Conservation (phyloP, 2,113 vertebrate genomes). For the Pica pica region DNA sequence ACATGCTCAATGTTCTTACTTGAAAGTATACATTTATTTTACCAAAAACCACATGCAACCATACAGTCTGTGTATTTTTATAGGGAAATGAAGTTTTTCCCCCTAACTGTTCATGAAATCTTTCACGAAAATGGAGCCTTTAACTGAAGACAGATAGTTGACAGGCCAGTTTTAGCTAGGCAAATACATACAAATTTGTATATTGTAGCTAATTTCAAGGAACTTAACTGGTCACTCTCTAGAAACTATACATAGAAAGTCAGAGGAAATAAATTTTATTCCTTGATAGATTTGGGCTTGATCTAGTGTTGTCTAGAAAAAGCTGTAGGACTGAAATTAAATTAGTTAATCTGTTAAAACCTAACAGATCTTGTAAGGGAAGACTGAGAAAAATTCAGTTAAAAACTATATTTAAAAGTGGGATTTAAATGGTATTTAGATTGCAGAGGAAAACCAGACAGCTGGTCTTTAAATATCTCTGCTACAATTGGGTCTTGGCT, state of each 20-base stretch:
- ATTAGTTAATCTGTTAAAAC: not conserved
- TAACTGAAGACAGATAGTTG: not conserved
- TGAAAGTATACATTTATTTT: not conserved
- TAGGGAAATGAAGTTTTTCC: fast-evolving
- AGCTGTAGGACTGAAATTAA: not conserved
- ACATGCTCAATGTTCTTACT: not conserved
- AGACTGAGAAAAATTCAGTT: not conserved
- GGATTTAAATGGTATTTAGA: not conserved
- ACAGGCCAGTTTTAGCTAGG: not conserved
- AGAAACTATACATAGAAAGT: not conserved
- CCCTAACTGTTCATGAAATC: not conserved
- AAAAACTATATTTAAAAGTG: not conserved
- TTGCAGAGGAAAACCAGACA: not conserved
- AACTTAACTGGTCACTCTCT: not conserved
- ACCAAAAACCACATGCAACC: not conserved
- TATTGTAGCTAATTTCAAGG: not conserved
- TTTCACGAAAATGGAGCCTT: not conserved
- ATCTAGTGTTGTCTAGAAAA: not conserved
- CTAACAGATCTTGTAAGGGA: not conserved
- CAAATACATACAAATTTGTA: not conserved
- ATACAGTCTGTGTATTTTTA: not conserved
- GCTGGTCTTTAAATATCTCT: not conserved
- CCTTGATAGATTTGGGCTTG: not conserved
- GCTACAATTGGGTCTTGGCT: not conserved
- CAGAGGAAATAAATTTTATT: not conserved